Base-by-base conservation (phyloP, 2,113 vertebrate species). In the Emydocephalus ijimae region DNA sequence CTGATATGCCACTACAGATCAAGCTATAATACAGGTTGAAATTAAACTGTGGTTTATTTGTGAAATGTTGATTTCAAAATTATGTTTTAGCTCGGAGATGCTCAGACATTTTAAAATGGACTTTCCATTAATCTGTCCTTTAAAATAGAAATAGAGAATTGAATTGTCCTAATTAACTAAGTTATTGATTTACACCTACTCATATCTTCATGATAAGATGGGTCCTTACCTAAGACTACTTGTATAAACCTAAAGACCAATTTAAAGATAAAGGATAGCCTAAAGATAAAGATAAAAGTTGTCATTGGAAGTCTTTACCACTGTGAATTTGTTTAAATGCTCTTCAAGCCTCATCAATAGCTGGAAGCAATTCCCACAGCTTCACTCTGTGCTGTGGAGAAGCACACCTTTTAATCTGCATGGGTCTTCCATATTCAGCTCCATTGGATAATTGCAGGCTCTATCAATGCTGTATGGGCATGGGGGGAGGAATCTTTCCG, bases 1-100 rank as follows among this genome's bases (percentile, higher is more conserved):
- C 43, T 89, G 54, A 24, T 5, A 45, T 23, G 24, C 61, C 59
- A 43, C 26, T 43, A 26, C 23, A 88, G 24, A 81, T 92, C 52
- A 45, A 89, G 56, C 45, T 92, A 74, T 15, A 81, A 57, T 56
- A 89, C 61, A 85, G 52, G 61, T 45, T 92, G 89, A 92, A 74
- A 69, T 69, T 92, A 92, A 92, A 64, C 48, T 54, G n/a, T 29
- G 61, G 18, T 88, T 92, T 74, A 92, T 92, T 92, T 88, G 59
- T 88, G 85, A 92, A 88, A 39, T 24, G 74, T 57, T 5, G 50
- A 55, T 74, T 88, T 88, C 87, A 89, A 92, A 56, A 43, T 50
- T 81, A 48, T 48, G 50, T 56, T 81, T 81, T 45, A 26, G 34
- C 85, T 64, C 57, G 26, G 12, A 87, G 26, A 55, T 69, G 29